Conservation (phyloP, 2,888 invertebrate genomes). For the Pedicia rivosa region DNA sequence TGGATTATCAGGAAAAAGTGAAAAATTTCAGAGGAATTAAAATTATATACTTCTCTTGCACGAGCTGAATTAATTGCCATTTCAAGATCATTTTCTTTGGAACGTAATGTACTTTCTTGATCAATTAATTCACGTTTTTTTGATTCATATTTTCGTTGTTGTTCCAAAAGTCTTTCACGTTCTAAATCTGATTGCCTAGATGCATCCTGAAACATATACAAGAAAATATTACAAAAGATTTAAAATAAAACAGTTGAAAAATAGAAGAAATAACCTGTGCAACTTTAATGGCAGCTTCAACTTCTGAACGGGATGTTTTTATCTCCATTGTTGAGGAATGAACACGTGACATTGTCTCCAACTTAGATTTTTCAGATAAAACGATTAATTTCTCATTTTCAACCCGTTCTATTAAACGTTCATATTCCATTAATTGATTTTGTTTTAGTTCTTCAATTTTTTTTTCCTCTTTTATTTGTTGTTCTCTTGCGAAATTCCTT, state of each 20-base stretch:
- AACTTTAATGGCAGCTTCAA: conserved; percentile 25
- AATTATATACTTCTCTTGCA: conserved; percentile 18
- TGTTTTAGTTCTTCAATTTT: conserved; percentile 25
- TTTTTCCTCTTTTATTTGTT: conserved; percentile 25
- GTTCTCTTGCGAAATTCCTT: conserved; percentile 23
- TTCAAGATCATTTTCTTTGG: conserved; percentile 25
- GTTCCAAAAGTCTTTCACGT: conserved; percentile 23
- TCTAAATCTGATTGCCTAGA: conserved; percentile 25
- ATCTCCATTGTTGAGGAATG: too few relatives aligned
- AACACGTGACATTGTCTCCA: conserved; percentile 17
- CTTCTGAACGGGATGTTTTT: conserved; percentile 15
- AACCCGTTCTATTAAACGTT: conserved; percentile 20
- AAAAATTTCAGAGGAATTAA: not conserved
- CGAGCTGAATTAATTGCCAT: conserved; percentile 20
- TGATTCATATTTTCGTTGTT: conserved; percentile 24
- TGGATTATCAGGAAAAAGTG: too few relatives aligned
- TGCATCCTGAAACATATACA: conserved; percentile 21
- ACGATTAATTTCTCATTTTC: conserved; percentile 24
- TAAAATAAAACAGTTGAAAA: not conserved
- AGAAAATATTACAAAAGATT: not conserved
- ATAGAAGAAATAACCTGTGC: conserved; percentile 17
- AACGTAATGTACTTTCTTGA: conserved; percentile 20
- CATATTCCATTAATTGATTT: conserved; percentile 21
- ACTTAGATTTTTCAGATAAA: conserved; percentile 21
- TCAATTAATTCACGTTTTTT: conserved; percentile 24